Conservation (phyloP, 2,888 invertebrate species). For the Andrena marginata region DNA sequence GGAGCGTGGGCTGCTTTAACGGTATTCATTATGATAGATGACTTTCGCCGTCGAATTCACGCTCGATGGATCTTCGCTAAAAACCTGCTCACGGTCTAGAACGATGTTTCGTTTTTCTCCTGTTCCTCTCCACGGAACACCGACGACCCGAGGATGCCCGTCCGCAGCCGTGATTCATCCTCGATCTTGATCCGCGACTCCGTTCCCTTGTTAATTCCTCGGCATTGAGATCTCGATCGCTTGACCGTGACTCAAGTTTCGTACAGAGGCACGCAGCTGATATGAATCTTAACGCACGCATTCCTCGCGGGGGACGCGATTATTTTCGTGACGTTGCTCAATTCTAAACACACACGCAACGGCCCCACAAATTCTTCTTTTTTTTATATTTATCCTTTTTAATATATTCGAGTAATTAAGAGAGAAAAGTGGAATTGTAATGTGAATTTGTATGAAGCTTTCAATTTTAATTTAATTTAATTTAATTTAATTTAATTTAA, state of each 20-base stretch:
- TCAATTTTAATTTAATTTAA: too few relatives aligned
- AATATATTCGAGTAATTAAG: neutral
- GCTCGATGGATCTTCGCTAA: conserved; percentile 20
- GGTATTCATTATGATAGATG: neutral
- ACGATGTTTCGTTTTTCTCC: conserved; percentile 1
- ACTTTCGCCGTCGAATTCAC: conserved; percentile 52
- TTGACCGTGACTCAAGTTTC: conserved; percentile 44
- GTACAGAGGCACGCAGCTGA: conserved; percentile 37
- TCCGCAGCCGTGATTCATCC: conserved; percentile 38
- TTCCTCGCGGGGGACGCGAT: neutral
- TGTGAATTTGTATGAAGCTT: too few relatives aligned
- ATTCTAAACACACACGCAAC: neutral
- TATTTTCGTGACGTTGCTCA: neutral
- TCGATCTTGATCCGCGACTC: conserved; percentile 35
- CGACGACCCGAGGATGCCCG: neutral
- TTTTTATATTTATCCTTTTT: neutral
- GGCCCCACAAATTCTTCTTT: neutral
- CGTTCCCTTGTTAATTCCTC: conserved; percentile 15
- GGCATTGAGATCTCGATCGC: conserved; percentile 48
- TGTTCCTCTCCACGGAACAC: neutral
- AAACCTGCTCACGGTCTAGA: neutral
- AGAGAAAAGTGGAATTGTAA: too few relatives aligned
- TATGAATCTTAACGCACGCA: conserved; percentile 42
- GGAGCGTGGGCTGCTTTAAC: neutral
- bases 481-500: too few relatives aligned